Evolutionary conservation across 2,888 invertebrate genomes (phyloP), one percentile per base, ranked within the genome.

Genomic region (Leistus spinibarbis): DNA sequence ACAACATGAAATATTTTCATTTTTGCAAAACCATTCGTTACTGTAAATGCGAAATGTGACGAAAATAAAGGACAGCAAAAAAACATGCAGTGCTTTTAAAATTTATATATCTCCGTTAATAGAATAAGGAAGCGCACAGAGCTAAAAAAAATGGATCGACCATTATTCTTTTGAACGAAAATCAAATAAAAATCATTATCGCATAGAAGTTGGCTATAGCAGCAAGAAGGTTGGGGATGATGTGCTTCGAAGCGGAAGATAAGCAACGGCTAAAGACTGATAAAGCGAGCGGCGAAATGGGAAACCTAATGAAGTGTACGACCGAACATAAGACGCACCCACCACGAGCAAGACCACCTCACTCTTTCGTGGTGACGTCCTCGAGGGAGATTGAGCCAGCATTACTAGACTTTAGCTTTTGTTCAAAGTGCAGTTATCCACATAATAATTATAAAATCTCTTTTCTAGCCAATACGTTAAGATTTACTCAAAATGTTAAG

Each of bases 121-220:
- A 40, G 40, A 40, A 40, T 40, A 40, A 13, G 40, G 40, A 7
- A n/a, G 40, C 40, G 40, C 40, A 9, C 27, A 27, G 5, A 40
- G 40, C 13, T 54, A 77, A 76, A 79, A 78, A 79, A 79, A 80
- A 80, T 79, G 78, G 79, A 79, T 79, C 78, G 79, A 78, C 79
- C 77, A 78, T 79, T 79, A 80, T 79, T 79, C 79, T 78, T 77
- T 40, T 76, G 77, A 60, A 76, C 76, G 77, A 77, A 79, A 78
- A 80, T 80, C 80, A 79, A 81, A 80, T 80, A 80, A 81, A 81
- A 81, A 81, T 81, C 79, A 79, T 80, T 78, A 79, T 73, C 73
- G 72, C 62, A 69, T 40, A 7, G 40, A 40, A 54, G 66, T 54
- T 16, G 60, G 40, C 72, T 56, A 54, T 62, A 3, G 73, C 67